phyloP scores from a whole-genome alignment of 2,888 invertebrate genomes.

The Spisula subtruncata region DNA sequence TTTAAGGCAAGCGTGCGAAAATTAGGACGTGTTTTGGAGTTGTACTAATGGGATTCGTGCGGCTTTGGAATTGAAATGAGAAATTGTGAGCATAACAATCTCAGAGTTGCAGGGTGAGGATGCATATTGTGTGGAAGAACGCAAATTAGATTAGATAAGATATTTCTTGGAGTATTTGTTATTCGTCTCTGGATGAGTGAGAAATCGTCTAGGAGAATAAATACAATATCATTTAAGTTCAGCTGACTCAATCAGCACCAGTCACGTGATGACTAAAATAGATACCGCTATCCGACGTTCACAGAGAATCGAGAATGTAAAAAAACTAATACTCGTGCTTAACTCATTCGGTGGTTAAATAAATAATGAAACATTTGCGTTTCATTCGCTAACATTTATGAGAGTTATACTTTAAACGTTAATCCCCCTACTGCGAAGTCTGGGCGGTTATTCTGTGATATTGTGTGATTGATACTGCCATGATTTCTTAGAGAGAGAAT shows the following conservation, averaged over 20 bases:
- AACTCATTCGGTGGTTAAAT: not conserved
- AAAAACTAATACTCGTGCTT: not conserved
- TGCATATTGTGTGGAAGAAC: not conserved
- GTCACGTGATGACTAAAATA: not conserved
- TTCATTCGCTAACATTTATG: not conserved
- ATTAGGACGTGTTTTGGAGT: not conserved
- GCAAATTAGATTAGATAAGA: too few species aligned
- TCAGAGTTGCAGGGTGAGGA: not conserved
- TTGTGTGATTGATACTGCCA: too few species aligned
- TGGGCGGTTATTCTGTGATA: not conserved
- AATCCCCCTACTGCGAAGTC: not conserved
- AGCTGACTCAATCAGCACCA: too few species aligned
- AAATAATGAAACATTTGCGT: conserved; percentile 4
- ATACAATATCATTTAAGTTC: not conserved
- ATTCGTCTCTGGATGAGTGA: too few species aligned
- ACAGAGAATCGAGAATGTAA: too few species aligned
- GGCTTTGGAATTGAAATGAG: not conserved
- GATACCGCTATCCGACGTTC: not conserved
- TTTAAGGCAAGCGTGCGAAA: not conserved
- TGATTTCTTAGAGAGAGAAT: too few species aligned
- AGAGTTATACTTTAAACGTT: not conserved
- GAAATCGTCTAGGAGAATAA: not conserved
- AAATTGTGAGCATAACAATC: not conserved
- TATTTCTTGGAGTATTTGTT: not conserved
- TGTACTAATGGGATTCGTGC: not conserved